Evolutionary conservation across 2,113 vertebrate genomes (phyloP).

Genomic region (Nothocercus nigrocapillus): DNA sequence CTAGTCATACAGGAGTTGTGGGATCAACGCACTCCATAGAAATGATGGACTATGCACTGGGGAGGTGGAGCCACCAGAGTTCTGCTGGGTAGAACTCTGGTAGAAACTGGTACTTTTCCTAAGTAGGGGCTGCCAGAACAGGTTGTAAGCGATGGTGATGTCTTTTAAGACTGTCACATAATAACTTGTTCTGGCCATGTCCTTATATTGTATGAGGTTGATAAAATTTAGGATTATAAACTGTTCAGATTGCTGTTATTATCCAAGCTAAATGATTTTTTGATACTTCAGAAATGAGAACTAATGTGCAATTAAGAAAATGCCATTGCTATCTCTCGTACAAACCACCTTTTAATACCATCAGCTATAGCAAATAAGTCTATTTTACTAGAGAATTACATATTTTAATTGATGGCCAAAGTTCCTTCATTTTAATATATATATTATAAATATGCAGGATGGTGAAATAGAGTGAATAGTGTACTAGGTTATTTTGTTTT

Average conservation of each 20-base stretch:
- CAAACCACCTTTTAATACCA: not conserved
- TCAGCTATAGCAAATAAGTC: not conserved
- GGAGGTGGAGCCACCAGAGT: not conserved
- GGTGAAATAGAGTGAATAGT: not conserved
- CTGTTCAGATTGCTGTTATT: not conserved
- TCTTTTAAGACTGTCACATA: not conserved
- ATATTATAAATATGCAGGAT: not conserved
- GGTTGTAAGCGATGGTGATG: not conserved
- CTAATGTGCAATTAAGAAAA: not conserved
- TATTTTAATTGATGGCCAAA: not conserved
- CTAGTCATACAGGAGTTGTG: not conserved
- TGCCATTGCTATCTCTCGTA: not conserved
- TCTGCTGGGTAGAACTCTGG: too few relatives aligned
- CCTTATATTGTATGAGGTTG: not conserved
- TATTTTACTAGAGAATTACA: not conserved
- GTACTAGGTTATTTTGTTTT: not conserved
- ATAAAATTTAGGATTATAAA: conserved; percentile 12
- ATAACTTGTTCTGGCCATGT: not conserved
- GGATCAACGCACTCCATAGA: not conserved
- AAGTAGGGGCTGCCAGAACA: not conserved
- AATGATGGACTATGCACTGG: not conserved
- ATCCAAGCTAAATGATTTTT: not conserved
- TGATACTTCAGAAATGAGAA: not conserved
- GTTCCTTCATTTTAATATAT: not conserved
- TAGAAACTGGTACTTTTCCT: too few relatives aligned